Conservation (phyloP, 53 echinoderm and acorn worm species). For the Apostichopus leukothele region DNA sequence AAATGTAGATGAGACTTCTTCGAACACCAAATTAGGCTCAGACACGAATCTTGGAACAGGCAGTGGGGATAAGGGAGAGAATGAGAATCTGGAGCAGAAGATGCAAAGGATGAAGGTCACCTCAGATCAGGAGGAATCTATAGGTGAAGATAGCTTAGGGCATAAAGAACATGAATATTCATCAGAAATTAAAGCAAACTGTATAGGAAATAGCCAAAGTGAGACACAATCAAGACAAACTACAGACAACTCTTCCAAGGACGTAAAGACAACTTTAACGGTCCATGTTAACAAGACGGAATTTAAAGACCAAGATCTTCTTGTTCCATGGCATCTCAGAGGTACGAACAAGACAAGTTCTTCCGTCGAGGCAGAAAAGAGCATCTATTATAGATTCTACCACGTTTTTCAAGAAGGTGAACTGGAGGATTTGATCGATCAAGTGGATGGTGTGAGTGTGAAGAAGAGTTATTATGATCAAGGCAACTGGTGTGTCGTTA, state of each 20-base stretch:
- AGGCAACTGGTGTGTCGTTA: conserved; percentile 90
- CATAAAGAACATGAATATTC: background rate
- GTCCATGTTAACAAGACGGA: conserved; percentile 89
- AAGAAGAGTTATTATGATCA: conserved; percentile 82
- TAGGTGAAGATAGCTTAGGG: background rate
- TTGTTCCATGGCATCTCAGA: conserved; percentile 94
- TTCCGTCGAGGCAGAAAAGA: conserved; percentile 31
- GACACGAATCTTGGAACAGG: background rate
- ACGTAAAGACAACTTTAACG: background rate
- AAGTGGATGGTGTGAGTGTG: conserved; percentile 45
- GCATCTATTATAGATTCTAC: conserved; percentile 84
- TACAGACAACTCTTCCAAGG: background rate
- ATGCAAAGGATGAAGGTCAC: background rate
- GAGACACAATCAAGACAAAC: background rate
- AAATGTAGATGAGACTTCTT: background rate
- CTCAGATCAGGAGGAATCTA: background rate
- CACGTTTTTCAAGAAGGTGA: conserved; percentile 94
- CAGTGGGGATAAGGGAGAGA: background rate
- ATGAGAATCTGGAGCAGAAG: background rate
- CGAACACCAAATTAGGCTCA: background rate
- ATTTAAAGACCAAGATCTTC: conserved; percentile 84
- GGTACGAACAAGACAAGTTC: conserved; percentile 25
- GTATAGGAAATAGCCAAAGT: background rate
- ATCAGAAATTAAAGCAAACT: background rate
- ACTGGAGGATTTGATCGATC: conserved; percentile 67